Evolutionary conservation across 2,888 invertebrate genomes (phyloP).

Genomic region (Ptilodon capucinus): DNA sequence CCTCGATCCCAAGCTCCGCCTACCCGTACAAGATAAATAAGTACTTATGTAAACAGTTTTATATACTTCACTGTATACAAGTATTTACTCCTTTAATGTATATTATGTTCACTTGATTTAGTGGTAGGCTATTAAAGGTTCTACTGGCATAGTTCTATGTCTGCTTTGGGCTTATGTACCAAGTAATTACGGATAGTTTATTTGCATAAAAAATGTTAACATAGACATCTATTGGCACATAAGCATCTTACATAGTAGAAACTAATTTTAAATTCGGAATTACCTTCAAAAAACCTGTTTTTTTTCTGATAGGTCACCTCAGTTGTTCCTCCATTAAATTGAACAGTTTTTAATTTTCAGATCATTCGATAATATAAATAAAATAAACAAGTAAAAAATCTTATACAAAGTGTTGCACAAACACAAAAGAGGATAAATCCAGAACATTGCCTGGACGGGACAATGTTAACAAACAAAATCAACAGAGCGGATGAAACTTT

Average conservation of each 20-base stretch:
- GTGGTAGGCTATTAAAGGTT: slow-evolving; percentile 18
- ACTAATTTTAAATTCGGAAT: no score
- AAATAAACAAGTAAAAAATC: no score
- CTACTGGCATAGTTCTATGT: not conserved
- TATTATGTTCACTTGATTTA: slow-evolving; percentile 20
- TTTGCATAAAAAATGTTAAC: no score
- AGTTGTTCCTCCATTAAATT: no score
- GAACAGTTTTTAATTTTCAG: no score
- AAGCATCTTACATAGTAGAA: no score
- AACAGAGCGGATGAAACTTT: slow-evolving; percentile 70
- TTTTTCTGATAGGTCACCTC: no score
- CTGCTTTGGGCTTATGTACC: not conserved
- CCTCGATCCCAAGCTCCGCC: slow-evolving; percentile 77
- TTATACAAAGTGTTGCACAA: slow-evolving; percentile 35
- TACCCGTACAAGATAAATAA: slow-evolving; percentile 74
- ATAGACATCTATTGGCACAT: no score
- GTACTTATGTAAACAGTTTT: slow-evolving; percentile 68
- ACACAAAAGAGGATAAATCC: slow-evolving; percentile 35
- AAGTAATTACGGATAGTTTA: no score
- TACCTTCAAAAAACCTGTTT: no score
- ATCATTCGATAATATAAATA: no score
- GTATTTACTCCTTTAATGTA: slow-evolving; percentile 44
- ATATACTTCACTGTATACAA: slow-evolving; percentile 58
- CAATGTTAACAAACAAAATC: slow-evolving; percentile 72
- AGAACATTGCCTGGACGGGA: slow-evolving; percentile 49